Evolutionary conservation across 2,113 vertebrate genomes (phyloP).

Genomic region (Leuciscus idus): DNA sequence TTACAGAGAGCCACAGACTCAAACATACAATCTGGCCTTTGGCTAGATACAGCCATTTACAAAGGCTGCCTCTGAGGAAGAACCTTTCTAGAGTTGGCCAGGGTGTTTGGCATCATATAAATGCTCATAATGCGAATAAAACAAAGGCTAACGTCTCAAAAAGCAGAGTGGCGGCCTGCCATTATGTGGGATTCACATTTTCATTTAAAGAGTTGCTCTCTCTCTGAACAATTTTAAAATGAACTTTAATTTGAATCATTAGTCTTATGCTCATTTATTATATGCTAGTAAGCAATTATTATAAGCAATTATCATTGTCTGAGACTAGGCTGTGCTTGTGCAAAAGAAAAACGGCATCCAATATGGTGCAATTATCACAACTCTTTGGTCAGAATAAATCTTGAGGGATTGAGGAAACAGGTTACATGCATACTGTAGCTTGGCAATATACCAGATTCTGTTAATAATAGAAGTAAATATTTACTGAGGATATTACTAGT

Average conservation of each 20-base stretch:
- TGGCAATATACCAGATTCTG: too few species aligned
- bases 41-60: constrained; percentile 26
- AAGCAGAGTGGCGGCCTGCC: not conserved
- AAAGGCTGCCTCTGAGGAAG: constrained; percentile 37
- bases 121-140: not conserved
- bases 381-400: too few species aligned
- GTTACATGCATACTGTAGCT: too few species aligned
- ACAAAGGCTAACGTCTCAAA: not conserved
- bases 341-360: not conserved
- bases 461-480: too few species aligned
- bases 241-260: not conserved
- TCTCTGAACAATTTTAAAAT: not conserved
- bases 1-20: constrained; percentile 41
- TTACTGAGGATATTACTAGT: too few species aligned
- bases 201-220: not conserved
- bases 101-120: not conserved
- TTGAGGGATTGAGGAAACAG: too few species aligned
- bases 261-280: not conserved
- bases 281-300: not conserved
- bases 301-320: not conserved
- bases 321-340: not conserved
- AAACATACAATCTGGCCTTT: constrained; percentile 41
- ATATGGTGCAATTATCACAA: not conserved
- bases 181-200: constrained; percentile 2
- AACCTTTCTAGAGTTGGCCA: not conserved